phyloP scores from a whole-genome alignment of 2,888 invertebrate species.

The Heliothis peltigera region DNA sequence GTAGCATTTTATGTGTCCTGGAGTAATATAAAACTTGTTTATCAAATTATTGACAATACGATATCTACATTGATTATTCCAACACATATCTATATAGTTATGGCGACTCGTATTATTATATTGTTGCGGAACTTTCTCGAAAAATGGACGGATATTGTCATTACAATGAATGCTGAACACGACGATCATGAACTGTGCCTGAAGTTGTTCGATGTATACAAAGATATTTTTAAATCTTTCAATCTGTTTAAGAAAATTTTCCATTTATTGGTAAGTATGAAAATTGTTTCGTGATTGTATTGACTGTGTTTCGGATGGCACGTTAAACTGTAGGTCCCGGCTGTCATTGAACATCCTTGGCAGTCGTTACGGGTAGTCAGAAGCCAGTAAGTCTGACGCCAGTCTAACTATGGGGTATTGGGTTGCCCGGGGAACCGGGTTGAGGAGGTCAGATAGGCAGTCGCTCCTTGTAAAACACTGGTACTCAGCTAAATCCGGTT shows the following conservation, averaged over 20 bases:
- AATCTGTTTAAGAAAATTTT: conserved; percentile 32
- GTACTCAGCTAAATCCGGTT: too few relatives aligned
- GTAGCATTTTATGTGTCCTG: background rate
- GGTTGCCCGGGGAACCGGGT: too few relatives aligned
- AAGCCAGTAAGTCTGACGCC: too few relatives aligned
- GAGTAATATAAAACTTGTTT: background rate
- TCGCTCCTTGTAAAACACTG: too few relatives aligned
- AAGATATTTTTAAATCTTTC: conserved; percentile 35
- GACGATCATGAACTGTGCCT: background rate
- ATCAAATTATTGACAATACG: background rate
- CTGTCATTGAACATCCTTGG: too few relatives aligned
- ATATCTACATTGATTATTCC: background rate
- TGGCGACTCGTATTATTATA: conserved; percentile 23
- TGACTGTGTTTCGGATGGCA: too few relatives aligned
- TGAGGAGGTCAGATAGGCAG: too few relatives aligned
- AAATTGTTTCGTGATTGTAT: too few relatives aligned
- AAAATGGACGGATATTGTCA: conserved; percentile 4
- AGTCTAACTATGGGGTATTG: too few relatives aligned
- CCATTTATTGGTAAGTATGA: conserved; percentile 41
- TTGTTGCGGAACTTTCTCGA: conserved; percentile 29
- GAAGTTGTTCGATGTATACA: conserved; percentile 12
- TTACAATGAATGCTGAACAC: background rate
- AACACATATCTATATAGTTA: conserved; percentile 31
- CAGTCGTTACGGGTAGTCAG: too few relatives aligned
- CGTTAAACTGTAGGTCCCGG: too few relatives aligned